These are phyloP conservation scores for Scaptodrosophila lebanonensis DNA, from an alignment of 1,140 invertebrate genomes.

Conservation along the genomic window DNA sequence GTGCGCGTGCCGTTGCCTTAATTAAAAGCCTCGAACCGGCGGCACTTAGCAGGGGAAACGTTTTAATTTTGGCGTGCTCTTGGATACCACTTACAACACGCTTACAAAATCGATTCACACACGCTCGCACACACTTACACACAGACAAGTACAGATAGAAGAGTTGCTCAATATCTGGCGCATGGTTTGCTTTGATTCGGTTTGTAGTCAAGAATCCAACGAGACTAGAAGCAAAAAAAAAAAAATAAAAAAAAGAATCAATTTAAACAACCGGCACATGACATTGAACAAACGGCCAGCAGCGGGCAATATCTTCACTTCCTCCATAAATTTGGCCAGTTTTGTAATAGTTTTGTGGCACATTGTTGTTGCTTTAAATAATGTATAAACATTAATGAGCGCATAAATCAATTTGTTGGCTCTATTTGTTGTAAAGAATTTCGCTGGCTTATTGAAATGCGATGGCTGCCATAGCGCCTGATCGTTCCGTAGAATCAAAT, in stretches of 20 bases:
- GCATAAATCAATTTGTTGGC: constrained; percentile 42
- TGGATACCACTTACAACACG: constrained; percentile 14
- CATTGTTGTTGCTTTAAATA: constrained; percentile 7
- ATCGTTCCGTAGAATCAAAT: constrained; percentile 14
- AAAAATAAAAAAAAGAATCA: constrained; percentile 18
- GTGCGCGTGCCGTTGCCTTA: constrained; percentile 46
- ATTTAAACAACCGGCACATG: constrained; percentile 51
- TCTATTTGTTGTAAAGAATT: constrained; percentile 28
- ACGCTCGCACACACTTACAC: constrained; percentile 5
- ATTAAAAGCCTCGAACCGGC: constrained; percentile 38
- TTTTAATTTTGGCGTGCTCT: background rate
- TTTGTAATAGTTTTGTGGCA: constrained; percentile 56
- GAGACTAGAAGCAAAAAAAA: too few relatives aligned
- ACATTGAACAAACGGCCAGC: constrained; percentile 58
- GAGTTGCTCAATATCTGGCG: constrained; percentile 46
- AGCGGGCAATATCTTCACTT: constrained; percentile 41
- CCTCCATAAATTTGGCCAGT: constrained; percentile 62
- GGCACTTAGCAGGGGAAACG: too few relatives aligned
- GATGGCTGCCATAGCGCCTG: too few relatives aligned
- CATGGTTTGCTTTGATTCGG: too few relatives aligned
- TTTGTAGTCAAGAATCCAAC: too few relatives aligned
- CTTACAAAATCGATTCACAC: constrained; percentile 53
- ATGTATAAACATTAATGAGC: constrained; percentile 12
- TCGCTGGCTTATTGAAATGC: constrained; percentile 13
- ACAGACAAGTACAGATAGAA: constrained; percentile 2